phyloP scores from a whole-genome alignment of 2,113 vertebrate genomes.

The Hypocryptadius cinnamomeus region DNA sequence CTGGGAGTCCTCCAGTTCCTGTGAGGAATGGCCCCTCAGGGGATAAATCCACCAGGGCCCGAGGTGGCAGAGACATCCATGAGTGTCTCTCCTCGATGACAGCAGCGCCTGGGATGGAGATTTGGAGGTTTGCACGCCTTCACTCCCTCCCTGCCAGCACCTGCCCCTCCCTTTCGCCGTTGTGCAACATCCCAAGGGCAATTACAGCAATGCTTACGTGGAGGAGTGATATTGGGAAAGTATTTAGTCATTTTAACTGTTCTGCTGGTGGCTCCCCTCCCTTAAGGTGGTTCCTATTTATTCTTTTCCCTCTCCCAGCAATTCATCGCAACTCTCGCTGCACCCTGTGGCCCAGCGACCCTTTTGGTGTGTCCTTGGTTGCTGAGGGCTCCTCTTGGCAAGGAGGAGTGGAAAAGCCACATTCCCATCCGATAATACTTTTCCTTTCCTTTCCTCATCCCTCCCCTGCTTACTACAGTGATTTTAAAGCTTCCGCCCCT shows the following conservation, averaged over 20 bases:
- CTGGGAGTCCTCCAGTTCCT: not conserved
- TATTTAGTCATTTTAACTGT: conserved; percentile 56
- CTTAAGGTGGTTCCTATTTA: conserved; percentile 53
- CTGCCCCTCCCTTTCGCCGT: conserved; percentile 43
- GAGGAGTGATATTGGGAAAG: conserved; percentile 56
- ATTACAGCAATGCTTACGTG: conserved; percentile 51
- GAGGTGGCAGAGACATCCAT: not conserved
- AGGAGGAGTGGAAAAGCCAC: not conserved
- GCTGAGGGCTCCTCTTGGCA: not conserved
- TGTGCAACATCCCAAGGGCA: conserved; percentile 58
- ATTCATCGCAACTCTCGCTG: rapidly evolving
- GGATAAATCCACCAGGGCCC: not conserved
- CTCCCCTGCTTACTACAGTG: not conserved
- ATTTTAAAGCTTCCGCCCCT: not conserved
- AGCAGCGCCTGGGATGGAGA: not conserved
- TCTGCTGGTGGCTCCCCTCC: conserved; percentile 30
- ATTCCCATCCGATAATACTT: not conserved
- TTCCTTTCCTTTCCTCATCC: not conserved
- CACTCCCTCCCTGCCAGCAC: conserved; percentile 8
- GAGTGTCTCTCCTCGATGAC: not conserved
- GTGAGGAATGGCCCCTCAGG: not conserved
- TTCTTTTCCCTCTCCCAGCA: not conserved
- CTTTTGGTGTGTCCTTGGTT: not conserved
- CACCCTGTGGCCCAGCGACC: not conserved
- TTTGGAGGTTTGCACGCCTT: not conserved